Evolutionary conservation across 1,140 invertebrate species (phyloP), one percentile per base, ranked within the genome.

Genomic region (Drosophila mayri): DNA sequence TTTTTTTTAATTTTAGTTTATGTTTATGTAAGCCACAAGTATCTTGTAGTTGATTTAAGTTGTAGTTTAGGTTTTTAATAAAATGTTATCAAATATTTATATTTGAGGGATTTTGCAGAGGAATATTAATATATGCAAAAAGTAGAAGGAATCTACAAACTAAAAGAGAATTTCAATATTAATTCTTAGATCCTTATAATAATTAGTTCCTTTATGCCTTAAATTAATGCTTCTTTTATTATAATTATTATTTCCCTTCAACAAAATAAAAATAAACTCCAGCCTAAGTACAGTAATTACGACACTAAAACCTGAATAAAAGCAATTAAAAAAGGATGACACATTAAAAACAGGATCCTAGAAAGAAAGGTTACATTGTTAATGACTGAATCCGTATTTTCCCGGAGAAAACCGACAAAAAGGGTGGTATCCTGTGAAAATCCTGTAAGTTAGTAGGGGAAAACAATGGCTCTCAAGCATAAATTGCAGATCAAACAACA

Each of bases 351-450:
- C 14, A 43, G 18, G 47, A 4, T 28, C 25, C 22, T 10, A 1
- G 11, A 22, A 30, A 63, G 38, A 62, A 52, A 62, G 46, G 18
- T 9, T 16, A 54, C 61, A 38, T 66, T 38, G 61, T 66, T 52
- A 44, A 66, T 44, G 62, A 44, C 50, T 41, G 62, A 43, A 49
- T 22, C 20, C 11, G 7, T 35, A 10, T 25, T 32, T 46, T 25
- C 35, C 11, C 5, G 14, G 12, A 3, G 10, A 18, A 28, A 20
- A 54, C 3, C 3, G 8, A 7, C n/a, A 7, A 30, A 30, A 60
- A 32, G 28, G 25, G 18, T 18, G 18, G 35, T 30, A 25, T 47
- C 49, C 63, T 68, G 63, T 68, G 67, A 70, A 70, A 72, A 72
- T 58, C 68, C 50, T 41, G 37, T 37, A 37, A 68, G 41, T 16